Conservation (phyloP, 2,888 invertebrate genomes). For the Ophion costatus region DNA sequence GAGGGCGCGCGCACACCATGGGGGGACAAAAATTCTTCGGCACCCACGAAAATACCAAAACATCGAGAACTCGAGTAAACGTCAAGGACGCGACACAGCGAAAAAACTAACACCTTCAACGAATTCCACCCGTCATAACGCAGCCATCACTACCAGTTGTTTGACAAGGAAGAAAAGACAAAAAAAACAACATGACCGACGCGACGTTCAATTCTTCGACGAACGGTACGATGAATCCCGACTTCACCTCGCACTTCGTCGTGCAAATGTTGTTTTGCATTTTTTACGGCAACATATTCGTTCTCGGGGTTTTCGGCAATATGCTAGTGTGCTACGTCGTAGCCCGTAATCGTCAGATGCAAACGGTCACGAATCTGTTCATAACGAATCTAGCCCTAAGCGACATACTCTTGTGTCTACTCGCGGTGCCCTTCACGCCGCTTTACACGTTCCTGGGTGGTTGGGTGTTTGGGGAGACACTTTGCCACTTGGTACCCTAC, state of each 20-base stretch:
- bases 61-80: not conserved
- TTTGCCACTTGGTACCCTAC: slow-evolving; percentile 97
- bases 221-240: slow-evolving; percentile 35
- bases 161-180: not conserved
- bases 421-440: slow-evolving; percentile 98
- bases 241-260: slow-evolving; percentile 85
- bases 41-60: not conserved
- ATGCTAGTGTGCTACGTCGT: slow-evolving; percentile 97
- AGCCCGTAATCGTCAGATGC: slow-evolving; percentile 96
- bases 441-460: slow-evolving; percentile 95
- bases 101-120: not conserved
- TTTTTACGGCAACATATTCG: slow-evolving; percentile 92
- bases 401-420: slow-evolving; percentile 95
- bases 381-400: slow-evolving; percentile 98
- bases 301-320: slow-evolving; percentile 95
- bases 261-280: slow-evolving; percentile 91
- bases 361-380: slow-evolving; percentile 98
- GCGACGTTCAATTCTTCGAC: not conserved
- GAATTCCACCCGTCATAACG: not conserved
- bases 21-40: not conserved
- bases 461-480: slow-evolving; percentile 96
- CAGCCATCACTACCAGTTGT: not conserved
- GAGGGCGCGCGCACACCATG: not conserved
- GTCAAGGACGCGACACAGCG: not conserved
- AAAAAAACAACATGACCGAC: slow-evolving; percentile 14